Base-by-base conservation (phyloP, 2,797 vertebrate species). In the Xiphophorus birchmanni region DNA sequence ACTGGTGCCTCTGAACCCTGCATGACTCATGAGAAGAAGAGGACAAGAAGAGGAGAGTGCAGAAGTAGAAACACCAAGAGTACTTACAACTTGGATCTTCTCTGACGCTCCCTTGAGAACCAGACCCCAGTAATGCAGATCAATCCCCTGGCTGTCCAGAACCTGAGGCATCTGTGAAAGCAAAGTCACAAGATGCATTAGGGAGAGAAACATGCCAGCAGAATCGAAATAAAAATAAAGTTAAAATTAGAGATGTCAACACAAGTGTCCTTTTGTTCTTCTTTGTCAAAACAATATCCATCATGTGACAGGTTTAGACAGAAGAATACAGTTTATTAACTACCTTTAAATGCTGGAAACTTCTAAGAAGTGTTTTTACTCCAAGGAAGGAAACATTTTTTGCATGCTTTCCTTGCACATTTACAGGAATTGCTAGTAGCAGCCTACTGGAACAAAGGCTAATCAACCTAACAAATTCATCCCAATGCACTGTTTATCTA, bases 121-220 rank as follows among this genome's bases (percentile, higher is more conserved):
- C 76, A 29, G 95, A 17, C 96, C 96, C 98, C 98, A 99, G 79
- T 94, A 92, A 54, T 87, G 94, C 81, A 99, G 94, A 91, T 99
- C 96, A 76, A 96, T 93, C 84, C 98, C 98, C 72, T 91, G 85
- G 60, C 91, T 93, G 91, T 97, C 96, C 88, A 98, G 82, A 29
- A 99, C 95, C 87, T 93, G 95, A 6, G 98, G 97, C 95, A 99
- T 96, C 98, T 99, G 92, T 78, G 78, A 78, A 86, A 82, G 91
- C 37, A 82, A 81, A 76, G 74, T 47, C 76, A 81, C 77, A 67
- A 75, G 87, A 77, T 45, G 71, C 4, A 72, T 56, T 48, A 23
- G 75, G 74, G 52, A 1, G 69, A 23, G 40, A 73, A 15, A 48
- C 47, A 71, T 35, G 11, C 21, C 35, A 13, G 48, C 60, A 45